These are phyloP conservation scores for Megathymus violae DNA, from an alignment of 1,140 invertebrate genomes.

Conservation along the genomic window DNA sequence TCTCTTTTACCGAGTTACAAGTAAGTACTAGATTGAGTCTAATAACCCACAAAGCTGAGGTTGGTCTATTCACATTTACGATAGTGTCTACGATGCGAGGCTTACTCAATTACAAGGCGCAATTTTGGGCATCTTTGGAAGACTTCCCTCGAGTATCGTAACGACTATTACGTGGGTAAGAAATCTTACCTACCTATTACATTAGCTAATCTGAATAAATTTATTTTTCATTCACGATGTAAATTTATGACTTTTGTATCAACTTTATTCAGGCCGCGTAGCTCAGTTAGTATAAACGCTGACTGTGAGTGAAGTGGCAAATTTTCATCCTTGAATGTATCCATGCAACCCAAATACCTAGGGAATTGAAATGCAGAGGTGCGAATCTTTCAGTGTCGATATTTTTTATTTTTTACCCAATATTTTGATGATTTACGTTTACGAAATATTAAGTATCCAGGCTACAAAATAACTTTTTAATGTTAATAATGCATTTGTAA, in stretches of 20 bases:
- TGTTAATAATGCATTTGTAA: too few species aligned
- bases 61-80: conserved; percentile 16
- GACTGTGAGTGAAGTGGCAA: too few species aligned
- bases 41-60: conserved; percentile 3
- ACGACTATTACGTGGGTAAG: conserved; percentile 20
- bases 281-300: too few species aligned
- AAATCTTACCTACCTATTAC: conserved; percentile 8
- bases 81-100: conserved; percentile 6
- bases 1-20: too few species aligned
- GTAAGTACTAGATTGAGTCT: background rate
- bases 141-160: conserved; percentile 21
- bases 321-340: too few species aligned
- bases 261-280: background rate
- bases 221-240: background rate
- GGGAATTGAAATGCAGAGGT: too few species aligned
- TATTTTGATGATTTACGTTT: too few species aligned
- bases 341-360: too few species aligned
- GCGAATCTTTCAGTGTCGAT: too few species aligned
- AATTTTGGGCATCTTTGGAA: conserved; percentile 14
- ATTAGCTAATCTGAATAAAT: background rate
- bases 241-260: background rate
- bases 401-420: too few species aligned
- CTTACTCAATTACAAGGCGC: conserved; percentile 17
- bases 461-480: too few species aligned
- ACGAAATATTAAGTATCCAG: too few species aligned